Evolutionary conservation across 2,113 vertebrate species (phyloP), one percentile per base, ranked within the genome.

Genomic region (Xyrauchen texanus): DNA sequence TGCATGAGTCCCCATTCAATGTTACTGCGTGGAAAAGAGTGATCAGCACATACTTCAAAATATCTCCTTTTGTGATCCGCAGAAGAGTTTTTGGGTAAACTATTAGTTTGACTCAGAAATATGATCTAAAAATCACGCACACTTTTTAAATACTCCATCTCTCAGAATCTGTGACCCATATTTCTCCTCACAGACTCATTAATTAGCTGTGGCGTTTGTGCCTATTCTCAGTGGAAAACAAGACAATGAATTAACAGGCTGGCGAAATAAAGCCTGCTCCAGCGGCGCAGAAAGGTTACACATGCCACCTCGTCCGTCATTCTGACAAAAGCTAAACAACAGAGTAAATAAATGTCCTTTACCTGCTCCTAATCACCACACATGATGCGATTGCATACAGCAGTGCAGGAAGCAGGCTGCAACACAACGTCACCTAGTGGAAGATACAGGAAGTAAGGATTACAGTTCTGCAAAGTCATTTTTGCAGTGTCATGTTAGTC

Each of bases 251-350:
- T 49, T 64, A 82, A 49, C 49, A 51, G 57, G 46, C 71, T 34
- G 16, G 45, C 46, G 51, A 62, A 74, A 51, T 63, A 74, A 8
- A 63, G 51, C 10, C 21, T 2, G 8, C 4, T 51, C 21, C 21
- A 34, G 21, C 3, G 21, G 21, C 3, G 71, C 45, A 47, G 71
- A 51, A 61, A 69, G 66, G 44, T 65, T 61, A 58, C 21, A n/a
- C 12, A 46, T 58, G 7, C 15, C 15, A 5, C 58, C 46, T 74
- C 71, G 4, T 74, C 21, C 5, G 11, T 74, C 58, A 74, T 63
- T 49, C 44, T 76, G 51, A 79, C 78, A 60, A 13, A 44, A 73
- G 69, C 60, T 79, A 52, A 79, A 80, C 52, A 79, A 74, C 45
- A 51, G 15, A 34, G 52, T 67, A 65, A 57, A 58, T 63, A 60